Percentiles rank a stretch among this genome's conserved stretches.
Evolutionary conservation across 2,113 vertebrate genomes (phyloP).

Genomic region (Cyprinodon variegatus): DNA sequence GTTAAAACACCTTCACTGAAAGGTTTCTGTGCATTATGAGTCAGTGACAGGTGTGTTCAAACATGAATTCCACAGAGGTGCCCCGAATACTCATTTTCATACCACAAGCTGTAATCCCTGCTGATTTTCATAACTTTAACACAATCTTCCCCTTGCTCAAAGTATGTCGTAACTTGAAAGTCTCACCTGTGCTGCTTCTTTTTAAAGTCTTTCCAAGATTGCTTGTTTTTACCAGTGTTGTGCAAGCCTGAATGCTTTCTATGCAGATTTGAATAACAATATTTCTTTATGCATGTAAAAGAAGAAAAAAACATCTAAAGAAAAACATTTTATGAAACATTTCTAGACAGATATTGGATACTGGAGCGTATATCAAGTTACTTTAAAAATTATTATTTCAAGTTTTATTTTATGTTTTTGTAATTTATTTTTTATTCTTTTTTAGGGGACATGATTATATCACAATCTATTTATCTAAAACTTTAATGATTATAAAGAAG

Average conservation of each 20-base stretch:
- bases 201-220: constrained; percentile 3
- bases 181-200: constrained; percentile 21
- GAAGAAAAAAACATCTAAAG: not conserved
- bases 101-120: constrained; percentile 12
- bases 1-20: constrained; percentile 7
- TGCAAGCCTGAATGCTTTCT: constrained; percentile 36
- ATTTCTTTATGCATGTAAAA: no score
- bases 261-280: not conserved
- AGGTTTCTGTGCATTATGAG: constrained; percentile 4
- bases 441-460: no score
- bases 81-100: constrained; percentile 30
- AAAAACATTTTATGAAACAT: not conserved
- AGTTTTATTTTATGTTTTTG: no score
- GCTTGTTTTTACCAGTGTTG: constrained; percentile 55
- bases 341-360: not conserved
- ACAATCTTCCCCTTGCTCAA: constrained; percentile 21
- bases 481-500: no score
- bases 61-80: not conserved
- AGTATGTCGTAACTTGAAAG: constrained; percentile 40
- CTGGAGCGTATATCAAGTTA: not conserved
- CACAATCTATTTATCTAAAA: no score
- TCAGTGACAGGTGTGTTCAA: constrained; percentile 29
- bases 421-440: no score
- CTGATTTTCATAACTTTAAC: constrained; percentile 18
- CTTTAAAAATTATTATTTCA: no score